phyloP scores from a whole-genome alignment of 1,140 invertebrate genomes.

The Wasmannia auropunctata region DNA sequence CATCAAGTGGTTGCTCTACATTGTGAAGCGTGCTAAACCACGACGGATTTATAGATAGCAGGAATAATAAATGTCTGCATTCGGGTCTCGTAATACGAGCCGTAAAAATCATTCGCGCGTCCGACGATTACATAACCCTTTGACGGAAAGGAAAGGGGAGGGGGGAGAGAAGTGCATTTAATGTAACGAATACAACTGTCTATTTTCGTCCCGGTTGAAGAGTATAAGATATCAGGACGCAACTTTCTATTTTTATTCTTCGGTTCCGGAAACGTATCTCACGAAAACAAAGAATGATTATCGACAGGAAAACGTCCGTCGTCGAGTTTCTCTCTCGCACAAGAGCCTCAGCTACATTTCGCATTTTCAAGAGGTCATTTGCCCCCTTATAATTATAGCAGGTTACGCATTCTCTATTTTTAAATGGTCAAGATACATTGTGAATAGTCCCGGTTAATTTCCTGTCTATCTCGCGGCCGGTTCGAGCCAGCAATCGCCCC shows the following conservation, averaged over 20 bases:
- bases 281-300: background rate
- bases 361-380: background rate
- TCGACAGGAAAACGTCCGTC: background rate
- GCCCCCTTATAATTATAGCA: conserved; percentile 6
- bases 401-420: conserved; percentile 2
- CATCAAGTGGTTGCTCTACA: conserved; percentile 58
- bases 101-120: background rate
- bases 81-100: conserved; percentile 24
- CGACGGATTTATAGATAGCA: conserved; percentile 39
- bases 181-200: background rate
- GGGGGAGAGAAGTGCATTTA: conserved; percentile 1
- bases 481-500: background rate
- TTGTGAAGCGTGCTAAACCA: conserved; percentile 19
- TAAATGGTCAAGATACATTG: background rate
- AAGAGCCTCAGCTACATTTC: background rate
- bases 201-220: background rate
- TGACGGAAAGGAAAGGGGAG: too few species aligned
- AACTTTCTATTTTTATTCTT: background rate
- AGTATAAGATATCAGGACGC: background rate
- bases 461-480: background rate
- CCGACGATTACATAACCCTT: conserved; percentile 11
- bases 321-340: background rate
- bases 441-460: conserved; percentile 27
- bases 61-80: conserved; percentile 41
- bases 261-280: background rate